Conservation (phyloP, 2,113 vertebrate genomes). For the Rhinolophus ferrumequinum region DNA sequence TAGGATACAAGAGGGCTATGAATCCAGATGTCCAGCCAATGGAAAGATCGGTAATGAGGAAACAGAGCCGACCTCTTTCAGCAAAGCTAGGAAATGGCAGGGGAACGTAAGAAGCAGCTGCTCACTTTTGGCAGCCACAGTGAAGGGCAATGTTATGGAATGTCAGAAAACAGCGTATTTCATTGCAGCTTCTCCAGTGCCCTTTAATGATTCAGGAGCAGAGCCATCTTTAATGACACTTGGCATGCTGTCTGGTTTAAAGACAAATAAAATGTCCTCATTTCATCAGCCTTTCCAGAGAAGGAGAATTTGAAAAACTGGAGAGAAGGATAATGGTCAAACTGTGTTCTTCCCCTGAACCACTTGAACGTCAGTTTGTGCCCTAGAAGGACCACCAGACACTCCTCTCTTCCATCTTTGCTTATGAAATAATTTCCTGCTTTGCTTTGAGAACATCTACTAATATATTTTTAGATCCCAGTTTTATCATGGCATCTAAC, state of each 20-base stretch:
- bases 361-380: neutral
- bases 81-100: neutral
- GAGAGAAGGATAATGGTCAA: neutral
- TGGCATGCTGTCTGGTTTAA: conserved; percentile 50
- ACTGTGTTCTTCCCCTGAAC: neutral
- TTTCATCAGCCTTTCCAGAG: conserved; percentile 45
- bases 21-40: conserved; percentile 68
- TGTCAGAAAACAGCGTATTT: conserved; percentile 66
- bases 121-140: conserved; percentile 72
- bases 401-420: neutral
- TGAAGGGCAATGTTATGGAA: conserved; percentile 70
- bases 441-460: neutral
- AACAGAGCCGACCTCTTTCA: conserved; percentile 74
- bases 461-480: neutral
- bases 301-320: conserved; percentile 14
- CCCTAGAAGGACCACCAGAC: neutral
- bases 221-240: conserved; percentile 51
- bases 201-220: conserved; percentile 74
- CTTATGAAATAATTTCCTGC: neutral
- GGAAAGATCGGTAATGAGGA: conserved; percentile 66
- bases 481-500: neutral
- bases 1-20: conserved; percentile 23
- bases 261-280: conserved; percentile 65
- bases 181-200: neutral
- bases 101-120: conserved; percentile 72